phyloP scores from a whole-genome alignment of 2,797 vertebrate species.

The Poeciliopsis presidionis region DNA sequence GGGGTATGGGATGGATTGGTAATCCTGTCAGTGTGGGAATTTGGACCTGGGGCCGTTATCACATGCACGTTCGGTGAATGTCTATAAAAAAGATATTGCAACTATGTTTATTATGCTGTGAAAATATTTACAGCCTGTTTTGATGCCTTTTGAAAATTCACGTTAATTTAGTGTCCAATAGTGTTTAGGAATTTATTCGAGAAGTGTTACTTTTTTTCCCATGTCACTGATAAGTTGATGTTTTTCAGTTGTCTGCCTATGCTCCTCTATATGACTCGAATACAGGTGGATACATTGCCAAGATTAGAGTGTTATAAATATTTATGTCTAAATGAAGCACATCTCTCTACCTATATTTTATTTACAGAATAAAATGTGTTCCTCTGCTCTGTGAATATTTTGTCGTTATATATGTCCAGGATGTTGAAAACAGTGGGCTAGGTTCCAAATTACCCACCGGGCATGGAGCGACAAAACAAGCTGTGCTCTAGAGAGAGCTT shows the following conservation, averaged over 20 bases:
- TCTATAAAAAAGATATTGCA: background rate
- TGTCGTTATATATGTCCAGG: conserved; percentile 57
- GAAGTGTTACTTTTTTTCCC: background rate
- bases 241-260: background rate
- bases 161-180: background rate
- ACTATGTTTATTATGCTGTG: background rate
- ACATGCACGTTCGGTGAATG: background rate
- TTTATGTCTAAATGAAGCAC: conserved; percentile 4
- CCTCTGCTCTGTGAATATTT: conserved; percentile 51
- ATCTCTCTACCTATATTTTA: conserved; percentile 17
- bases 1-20: conserved; percentile 5
- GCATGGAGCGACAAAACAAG: conserved; percentile 76
- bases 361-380: conserved; percentile 16
- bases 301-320: background rate
- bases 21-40: conserved; percentile 13
- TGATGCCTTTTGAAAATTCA: background rate
- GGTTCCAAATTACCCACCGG: conserved; percentile 77
- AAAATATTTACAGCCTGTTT: background rate
- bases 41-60: conserved; percentile 11
- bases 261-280: background rate
- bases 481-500: conserved; percentile 79
- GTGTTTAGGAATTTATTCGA: background rate
- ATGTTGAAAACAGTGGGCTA: conserved; percentile 74
- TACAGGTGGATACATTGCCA: background rate
- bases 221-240: background rate